phyloP scores from a whole-genome alignment of 2,797 vertebrate genomes.

The Sciurus carolinensis region DNA sequence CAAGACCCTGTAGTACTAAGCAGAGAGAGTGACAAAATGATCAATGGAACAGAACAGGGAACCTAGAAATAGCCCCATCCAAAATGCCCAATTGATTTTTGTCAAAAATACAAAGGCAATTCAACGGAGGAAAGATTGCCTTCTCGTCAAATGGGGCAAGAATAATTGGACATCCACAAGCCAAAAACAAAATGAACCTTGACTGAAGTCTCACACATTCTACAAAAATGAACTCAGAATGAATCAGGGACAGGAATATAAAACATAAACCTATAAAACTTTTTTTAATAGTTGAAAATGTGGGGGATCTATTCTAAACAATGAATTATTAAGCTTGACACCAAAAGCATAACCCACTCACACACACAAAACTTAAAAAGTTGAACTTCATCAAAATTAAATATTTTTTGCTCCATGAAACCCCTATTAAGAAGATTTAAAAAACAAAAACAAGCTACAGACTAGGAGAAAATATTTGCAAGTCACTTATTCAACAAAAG shows the following conservation, averaged over 20 bases:
- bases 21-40: neutral
- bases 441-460: neutral
- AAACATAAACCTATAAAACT: constrained; percentile 31
- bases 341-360: neutral
- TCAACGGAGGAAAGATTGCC: neutral
- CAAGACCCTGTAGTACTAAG: neutral
- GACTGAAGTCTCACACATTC: neutral
- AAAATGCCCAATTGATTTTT: constrained; percentile 20
- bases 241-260: neutral
- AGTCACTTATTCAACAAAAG: constrained; percentile 26
- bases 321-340: constrained; percentile 14
- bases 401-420: constrained; percentile 4
- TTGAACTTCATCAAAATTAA: constrained; percentile 1
- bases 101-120: neutral
- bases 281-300: neutral
- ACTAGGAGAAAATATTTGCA: constrained; percentile 26
- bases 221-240: constrained; percentile 32
- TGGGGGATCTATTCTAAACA: neutral
- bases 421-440: neutral
- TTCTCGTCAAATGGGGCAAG: neutral
- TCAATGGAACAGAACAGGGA: neutral
- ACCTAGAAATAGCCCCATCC: neutral
- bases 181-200: neutral
- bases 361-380: neutral
- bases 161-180: neutral